Base-by-base conservation (phyloP, 2,113 vertebrate genomes). In the Chloropsis hardwickii region DNA sequence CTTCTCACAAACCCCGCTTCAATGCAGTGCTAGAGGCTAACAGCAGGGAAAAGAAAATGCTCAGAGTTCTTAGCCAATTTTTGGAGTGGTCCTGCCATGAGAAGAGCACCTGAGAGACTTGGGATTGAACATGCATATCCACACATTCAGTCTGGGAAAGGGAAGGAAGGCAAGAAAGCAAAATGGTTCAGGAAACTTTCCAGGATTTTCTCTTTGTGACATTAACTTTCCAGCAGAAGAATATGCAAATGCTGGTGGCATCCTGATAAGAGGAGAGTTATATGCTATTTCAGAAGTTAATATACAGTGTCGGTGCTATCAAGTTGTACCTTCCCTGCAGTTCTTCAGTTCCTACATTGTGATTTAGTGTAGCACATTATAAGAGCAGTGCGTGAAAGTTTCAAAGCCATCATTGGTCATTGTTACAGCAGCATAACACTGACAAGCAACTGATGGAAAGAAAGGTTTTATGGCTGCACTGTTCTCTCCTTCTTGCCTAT, bases 371-470 rank as follows among this genome's bases (percentile, higher is more conserved):
- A 81, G 56, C 45, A 39, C 33, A 44, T 88, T 81, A 71, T 51
- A 78, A 53, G 20, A 93, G 81, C 60, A 64, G 71, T 35, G 67
- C 73, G 81, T 79, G 90, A 88, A 95, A 93, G 85, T 84, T 96
- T 90, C 85, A 82, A 90, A 92, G 88, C 79, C 72, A 64, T 90
- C 85, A 60, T 92, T 95, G 95, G 95, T 96, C 93, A 93, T 93
- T 81, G 85, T 92, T 96, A 93, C 85, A 64, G 79, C 76, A 86
- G 76, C 82, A 61, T 78, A 96, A 81, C 42, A 18, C 60, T 96
- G 92, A 95, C 92, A 96, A 92, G 93, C 33, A 93, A 25, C 64
- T 90, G 93, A 96, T 94, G 88, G 94, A 90, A 88, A 86, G 88
- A 91, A 85, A 94, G 88, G 44, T 64, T 96, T 95, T 96, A 93